phyloP scores from a whole-genome alignment of 37 sponge, comb jelly and placozoan genomes.

The Geodia barretti region DNA sequence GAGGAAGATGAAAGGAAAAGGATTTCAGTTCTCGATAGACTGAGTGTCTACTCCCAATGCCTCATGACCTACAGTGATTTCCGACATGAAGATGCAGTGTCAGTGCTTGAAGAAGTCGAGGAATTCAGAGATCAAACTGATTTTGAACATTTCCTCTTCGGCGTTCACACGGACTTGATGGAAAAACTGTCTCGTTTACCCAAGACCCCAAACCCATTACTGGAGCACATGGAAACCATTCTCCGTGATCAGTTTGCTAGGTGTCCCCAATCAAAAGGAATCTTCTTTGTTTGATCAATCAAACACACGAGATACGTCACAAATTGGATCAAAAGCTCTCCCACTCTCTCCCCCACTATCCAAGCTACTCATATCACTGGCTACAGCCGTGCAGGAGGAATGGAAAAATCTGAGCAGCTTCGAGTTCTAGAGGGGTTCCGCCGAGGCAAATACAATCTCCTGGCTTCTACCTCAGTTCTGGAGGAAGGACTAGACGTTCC shows the following conservation, averaged over 20 bases:
- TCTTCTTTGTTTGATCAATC: conserved; percentile 57
- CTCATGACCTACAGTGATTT: conserved; percentile 54
- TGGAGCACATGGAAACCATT: conserved; percentile 20
- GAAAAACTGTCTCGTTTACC: background rate
- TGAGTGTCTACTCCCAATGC: conserved; percentile 24
- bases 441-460: conserved; percentile 41
- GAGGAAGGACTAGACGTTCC: conserved; percentile 82
- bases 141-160: background rate
- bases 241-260: conserved; percentile 9
- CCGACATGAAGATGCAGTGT: conserved; percentile 40
- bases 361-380: background rate
- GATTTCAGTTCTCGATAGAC: conserved; percentile 11
- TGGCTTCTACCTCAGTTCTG: conserved; percentile 72
- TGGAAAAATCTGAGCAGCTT: conserved; percentile 58
- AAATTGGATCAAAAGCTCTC: conserved; percentile 35
- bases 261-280: conserved; percentile 21
- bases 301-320: conserved; percentile 41
- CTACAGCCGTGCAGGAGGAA: conserved; percentile 11
- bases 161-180: background rate
- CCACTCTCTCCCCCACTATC: background rate
- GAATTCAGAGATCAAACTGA: too few relatives aligned
- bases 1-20: conserved; percentile 10
- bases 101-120: conserved; percentile 12
- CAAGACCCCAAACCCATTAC: conserved; percentile 54
- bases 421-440: conserved; percentile 46